phyloP scores from a whole-genome alignment of 2,113 vertebrate genomes.

The Gobiocypris rarus region DNA sequence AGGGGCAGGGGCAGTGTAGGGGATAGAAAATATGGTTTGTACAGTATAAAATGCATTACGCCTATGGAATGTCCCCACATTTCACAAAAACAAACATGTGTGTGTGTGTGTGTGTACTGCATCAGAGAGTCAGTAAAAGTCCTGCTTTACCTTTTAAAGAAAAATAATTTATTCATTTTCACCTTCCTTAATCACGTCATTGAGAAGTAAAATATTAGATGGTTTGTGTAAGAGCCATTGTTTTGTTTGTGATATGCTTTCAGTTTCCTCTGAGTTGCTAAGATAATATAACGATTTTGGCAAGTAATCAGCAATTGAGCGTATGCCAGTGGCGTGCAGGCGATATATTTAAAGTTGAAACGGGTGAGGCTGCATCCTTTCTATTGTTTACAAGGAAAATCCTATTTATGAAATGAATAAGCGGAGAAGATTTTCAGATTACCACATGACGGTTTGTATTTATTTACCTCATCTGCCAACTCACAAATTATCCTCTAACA shows the following conservation, averaged over 20 bases:
- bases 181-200: not conserved
- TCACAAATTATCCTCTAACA: not conserved
- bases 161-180: constrained; percentile 47
- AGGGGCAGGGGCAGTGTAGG: too few species aligned
- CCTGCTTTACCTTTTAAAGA: constrained; percentile 10
- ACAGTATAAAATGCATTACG: too few species aligned
- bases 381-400: constrained; percentile 67
- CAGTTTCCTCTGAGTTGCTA: constrained; percentile 61
- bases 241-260: constrained; percentile 58
- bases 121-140: not conserved
- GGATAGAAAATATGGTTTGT: too few species aligned
- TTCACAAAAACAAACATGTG: too few species aligned
- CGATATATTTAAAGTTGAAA: constrained; percentile 57
- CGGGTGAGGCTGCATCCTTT: constrained; percentile 62
- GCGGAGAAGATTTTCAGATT: not conserved
- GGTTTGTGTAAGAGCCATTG: constrained; percentile 66
- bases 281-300: constrained; percentile 54
- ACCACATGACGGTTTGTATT: not conserved
- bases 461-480: not conserved
- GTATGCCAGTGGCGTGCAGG: constrained; percentile 35
- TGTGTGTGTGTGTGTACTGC: not conserved
- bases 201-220: not conserved
- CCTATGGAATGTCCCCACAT: too few species aligned
- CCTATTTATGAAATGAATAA: constrained; percentile 69
- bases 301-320: constrained; percentile 46